A percentile compares a stretch with the other conserved stretches of the same genome.
phyloP scores from a whole-genome alignment of 2,797 vertebrate genomes.

The Pristis pectinata region DNA sequence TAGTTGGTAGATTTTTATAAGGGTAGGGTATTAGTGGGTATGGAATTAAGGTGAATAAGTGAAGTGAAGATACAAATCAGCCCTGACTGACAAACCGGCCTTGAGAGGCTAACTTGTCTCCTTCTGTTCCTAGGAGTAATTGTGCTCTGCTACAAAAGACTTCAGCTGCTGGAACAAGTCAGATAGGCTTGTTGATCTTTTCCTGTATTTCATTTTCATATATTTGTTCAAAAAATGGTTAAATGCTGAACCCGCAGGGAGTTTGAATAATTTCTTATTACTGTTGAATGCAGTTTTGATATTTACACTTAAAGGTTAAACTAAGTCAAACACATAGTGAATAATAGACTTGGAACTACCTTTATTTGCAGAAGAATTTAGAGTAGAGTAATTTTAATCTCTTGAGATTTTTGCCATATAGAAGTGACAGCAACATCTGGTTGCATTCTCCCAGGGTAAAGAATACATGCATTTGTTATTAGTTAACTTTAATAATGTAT shows the following conservation, averaged over 20 bases:
- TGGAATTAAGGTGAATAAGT: too few relatives aligned
- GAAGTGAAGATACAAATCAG: too few relatives aligned
- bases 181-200: not conserved
- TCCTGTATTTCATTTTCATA: not conserved
- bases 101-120: not conserved
- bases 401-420: not conserved
- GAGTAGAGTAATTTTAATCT: constrained; percentile 1
- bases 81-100: not conserved
- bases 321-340: not conserved
- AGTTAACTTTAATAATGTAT: constrained; percentile 20
- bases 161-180: not conserved
- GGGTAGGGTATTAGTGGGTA: too few relatives aligned
- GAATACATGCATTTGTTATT: not conserved
- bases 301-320: not conserved
- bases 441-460: not conserved
- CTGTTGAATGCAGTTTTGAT: not conserved
- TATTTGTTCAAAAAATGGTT: not conserved
- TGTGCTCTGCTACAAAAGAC: not conserved
- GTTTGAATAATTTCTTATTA: not conserved
- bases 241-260: not conserved
- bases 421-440: not conserved
- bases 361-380: constrained; percentile 4
- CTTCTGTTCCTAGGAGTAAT: not conserved
- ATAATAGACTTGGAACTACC: not conserved
- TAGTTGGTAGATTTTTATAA: too few relatives aligned